phyloP scores from a whole-genome alignment of 2,888 invertebrate species.

The Microdon myrmicae region DNA sequence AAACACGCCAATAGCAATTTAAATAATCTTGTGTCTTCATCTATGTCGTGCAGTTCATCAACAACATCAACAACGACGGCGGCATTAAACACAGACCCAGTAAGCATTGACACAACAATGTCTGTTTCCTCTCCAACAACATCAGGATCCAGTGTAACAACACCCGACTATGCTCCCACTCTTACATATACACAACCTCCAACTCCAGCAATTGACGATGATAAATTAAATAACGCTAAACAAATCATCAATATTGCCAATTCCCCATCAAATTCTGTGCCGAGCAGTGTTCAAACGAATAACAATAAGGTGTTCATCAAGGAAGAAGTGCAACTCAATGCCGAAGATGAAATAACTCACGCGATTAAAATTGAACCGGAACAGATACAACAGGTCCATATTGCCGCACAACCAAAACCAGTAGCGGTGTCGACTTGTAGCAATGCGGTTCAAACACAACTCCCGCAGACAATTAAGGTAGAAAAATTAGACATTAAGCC shows the following conservation, averaged over 20 bases:
- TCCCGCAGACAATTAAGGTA: conserved; percentile 58
- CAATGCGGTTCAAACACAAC: conserved; percentile 19
- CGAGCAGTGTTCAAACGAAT: conserved; percentile 24
- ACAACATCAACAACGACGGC: conserved; percentile 52
- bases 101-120: conserved; percentile 58
- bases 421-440: conserved; percentile 43
- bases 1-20: conserved; percentile 63
- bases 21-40: conserved; percentile 56
- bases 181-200: conserved; percentile 73
- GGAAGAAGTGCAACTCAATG: conserved; percentile 64
- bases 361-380: conserved; percentile 61
- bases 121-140: conserved; percentile 62
- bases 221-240: conserved; percentile 54
- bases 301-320: conserved; percentile 56
- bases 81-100: conserved; percentile 28
- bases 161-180: conserved; percentile 87
- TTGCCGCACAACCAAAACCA: conserved; percentile 57
- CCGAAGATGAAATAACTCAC: conserved; percentile 62
- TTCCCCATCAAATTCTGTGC: conserved; percentile 17
- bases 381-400: conserved; percentile 54
- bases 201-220: conserved; percentile 58
- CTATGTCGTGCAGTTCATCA: conserved; percentile 59
- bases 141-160: conserved; percentile 66
- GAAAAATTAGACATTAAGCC: conserved; percentile 64
- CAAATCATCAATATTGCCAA: conserved; percentile 30